phyloP scores from a whole-genome alignment of 2,113 vertebrate species.

The Alligator sinensis region DNA sequence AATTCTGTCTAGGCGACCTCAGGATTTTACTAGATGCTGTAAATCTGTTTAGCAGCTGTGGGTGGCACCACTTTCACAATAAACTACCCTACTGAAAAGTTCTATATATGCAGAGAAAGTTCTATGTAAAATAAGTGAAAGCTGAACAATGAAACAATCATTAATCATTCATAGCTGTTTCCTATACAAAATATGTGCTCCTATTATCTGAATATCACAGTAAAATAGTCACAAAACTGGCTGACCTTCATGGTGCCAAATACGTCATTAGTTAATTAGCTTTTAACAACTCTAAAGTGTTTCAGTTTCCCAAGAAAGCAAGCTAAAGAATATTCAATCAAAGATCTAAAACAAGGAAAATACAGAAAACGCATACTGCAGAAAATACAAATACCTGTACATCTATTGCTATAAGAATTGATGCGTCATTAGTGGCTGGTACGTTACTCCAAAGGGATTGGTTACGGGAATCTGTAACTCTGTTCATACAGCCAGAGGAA shows the following conservation, averaged over 20 bases:
- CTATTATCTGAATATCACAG: conserved; percentile 58
- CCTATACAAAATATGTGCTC: conserved; percentile 75
- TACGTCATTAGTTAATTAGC: conserved; percentile 36
- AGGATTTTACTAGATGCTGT: conserved; percentile 57
- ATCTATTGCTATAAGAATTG: background rate
- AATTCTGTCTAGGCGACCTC: conserved; percentile 52
- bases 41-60: conserved; percentile 70
- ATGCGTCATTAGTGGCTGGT: background rate
- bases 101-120: conserved; percentile 57
- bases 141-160: conserved; percentile 77
- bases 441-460: background rate
- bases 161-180: conserved; percentile 78
- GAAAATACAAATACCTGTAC: background rate
- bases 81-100: conserved; percentile 28
- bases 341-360: background rate
- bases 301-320: conserved; percentile 4
- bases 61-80: conserved; percentile 69
- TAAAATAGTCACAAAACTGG: conserved; percentile 42
- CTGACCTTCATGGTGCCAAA: conserved; percentile 32
- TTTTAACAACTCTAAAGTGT: background rate
- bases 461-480: background rate
- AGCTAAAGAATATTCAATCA: background rate
- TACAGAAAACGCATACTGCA: background rate
- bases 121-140: conserved; percentile 73
- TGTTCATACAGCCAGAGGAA: background rate